A percentile compares a stretch with the other conserved stretches of the same genome.
phyloP scores from a whole-genome alignment of 2,888 invertebrate genomes.

The Hymenopus coronatus region DNA sequence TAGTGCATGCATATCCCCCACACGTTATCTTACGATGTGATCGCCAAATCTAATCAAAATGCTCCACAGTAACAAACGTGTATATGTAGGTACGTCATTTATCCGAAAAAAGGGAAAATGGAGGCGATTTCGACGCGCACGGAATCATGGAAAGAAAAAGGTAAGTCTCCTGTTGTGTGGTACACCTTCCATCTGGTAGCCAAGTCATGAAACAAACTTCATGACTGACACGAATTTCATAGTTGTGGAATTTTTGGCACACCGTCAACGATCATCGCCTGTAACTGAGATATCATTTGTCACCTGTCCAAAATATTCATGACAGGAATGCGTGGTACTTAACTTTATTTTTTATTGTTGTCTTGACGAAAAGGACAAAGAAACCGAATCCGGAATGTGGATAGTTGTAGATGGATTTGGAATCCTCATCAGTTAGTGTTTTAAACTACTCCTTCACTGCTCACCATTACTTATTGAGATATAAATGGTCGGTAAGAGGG shows the following conservation, averaged over 20 bases:
- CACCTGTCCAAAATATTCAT: background rate
- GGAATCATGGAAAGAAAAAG: background rate
- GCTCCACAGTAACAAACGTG: background rate
- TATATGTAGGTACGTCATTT: background rate
- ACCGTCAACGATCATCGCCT: background rate
- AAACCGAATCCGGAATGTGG: too few species aligned
- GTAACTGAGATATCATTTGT: background rate
- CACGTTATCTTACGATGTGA: slow-evolving; percentile 1
- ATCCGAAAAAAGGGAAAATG: background rate
- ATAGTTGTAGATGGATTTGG: too few species aligned
- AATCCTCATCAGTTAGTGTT: too few species aligned
- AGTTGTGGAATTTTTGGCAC: background rate
- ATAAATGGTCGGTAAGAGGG: too few species aligned
- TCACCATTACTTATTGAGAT: too few species aligned
- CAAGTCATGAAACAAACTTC: background rate
- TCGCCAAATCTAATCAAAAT: slow-evolving; percentile 6
- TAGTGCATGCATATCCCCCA: background rate
- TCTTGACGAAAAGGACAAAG: too few species aligned
- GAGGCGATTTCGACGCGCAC: background rate
- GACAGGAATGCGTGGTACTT: background rate
- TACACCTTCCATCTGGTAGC: background rate
- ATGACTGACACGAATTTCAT: background rate
- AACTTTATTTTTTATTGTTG: too few species aligned
- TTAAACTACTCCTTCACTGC: too few species aligned
- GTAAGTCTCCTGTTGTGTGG: background rate